These are phyloP conservation scores for Graptemys geographica DNA, from an alignment of 2,797 vertebrate species.

Conservation along the genomic window DNA sequence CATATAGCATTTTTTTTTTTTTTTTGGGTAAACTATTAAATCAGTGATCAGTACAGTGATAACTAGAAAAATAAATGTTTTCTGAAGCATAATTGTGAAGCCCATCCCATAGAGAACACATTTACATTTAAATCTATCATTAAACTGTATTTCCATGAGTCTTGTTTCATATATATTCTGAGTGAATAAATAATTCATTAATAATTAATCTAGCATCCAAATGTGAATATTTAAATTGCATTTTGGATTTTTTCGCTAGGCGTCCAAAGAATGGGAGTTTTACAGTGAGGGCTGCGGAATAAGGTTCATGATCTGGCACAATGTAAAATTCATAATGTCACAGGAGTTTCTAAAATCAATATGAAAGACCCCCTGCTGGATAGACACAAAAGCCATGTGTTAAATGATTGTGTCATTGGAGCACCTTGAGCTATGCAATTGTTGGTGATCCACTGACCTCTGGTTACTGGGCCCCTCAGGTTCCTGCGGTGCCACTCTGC, in stretches of 20 bases:
- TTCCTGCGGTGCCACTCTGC: conserved; percentile 16
- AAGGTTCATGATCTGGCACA: conserved; percentile 37
- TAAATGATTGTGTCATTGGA: conserved; percentile 53
- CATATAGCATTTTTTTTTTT: neutral
- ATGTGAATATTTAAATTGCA: conserved; percentile 33
- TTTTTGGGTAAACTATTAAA: neutral
- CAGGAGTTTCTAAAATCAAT: conserved; percentile 62
- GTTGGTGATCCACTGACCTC: conserved; percentile 12
- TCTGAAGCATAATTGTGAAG: conserved; percentile 23
- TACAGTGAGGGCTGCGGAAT: conserved; percentile 40
- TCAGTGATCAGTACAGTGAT: conserved; percentile 10
- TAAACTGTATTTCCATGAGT: conserved; percentile 51
- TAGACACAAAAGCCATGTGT: conserved; percentile 50
- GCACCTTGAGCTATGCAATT: conserved; percentile 23
- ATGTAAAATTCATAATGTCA: conserved; percentile 56
- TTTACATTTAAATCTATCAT: conserved; percentile 35
- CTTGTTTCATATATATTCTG: conserved; percentile 43
- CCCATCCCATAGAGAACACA: conserved; percentile 19
- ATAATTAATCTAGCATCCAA: conserved; percentile 40
- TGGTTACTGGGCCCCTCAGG: conserved; percentile 25
- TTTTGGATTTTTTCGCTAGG: conserved; percentile 27
- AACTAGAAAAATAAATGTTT: conserved; percentile 24
- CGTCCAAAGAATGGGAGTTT: conserved; percentile 34
- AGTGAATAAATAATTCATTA: conserved; percentile 49
- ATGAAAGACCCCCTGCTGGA: conserved; percentile 47